Evolutionary conservation across 2,797 vertebrate genomes (phyloP), one percentile per base, ranked within the genome.

Genomic region (Sandelia bainsii): DNA sequence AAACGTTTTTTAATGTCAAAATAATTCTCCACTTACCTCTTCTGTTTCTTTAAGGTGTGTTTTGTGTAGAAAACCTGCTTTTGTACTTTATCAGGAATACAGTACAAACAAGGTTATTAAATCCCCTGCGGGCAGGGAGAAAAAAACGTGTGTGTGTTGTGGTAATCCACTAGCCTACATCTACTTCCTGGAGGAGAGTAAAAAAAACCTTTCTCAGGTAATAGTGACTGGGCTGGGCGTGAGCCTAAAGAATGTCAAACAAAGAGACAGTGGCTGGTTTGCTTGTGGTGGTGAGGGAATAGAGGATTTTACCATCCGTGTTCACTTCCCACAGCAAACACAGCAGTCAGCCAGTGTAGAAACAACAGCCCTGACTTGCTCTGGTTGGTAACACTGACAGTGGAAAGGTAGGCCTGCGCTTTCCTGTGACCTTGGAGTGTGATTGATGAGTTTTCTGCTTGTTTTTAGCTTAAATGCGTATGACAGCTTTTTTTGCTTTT

Each of bases 171-270:
- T 60, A 64, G 27, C 42, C 61, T 71, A 51, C 42, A 57, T 69
- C 34, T 52, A 50, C 76, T 87, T 89, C 85, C 86, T 86, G 80
- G 77, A 87, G 81, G 78, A 66, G 27, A 72, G 65, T n/a, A n/a
- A 27, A 58, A 50, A 67, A 75, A 73, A 57, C 20, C 65, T 61
- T 82, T 83, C 90, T 90, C 92, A 94, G 91, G 91, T 94, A 94
- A 94, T 90, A 88, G 91, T 94, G 94, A 77, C 92, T 93, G 93
- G 89, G 60, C 68, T 93, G 96, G 97, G 97, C 94, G 96, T 95
- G 93, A 94, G 93, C 75, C 65, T 37, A 74, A 94, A 94, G 91
- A 94, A 95, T 93, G 92, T 93, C 91, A 93, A 90, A 93, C 90
- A 92, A 91, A 93, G 86, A 81, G 51, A 61, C 61, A 29, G 65